Base-by-base conservation (phyloP, 2,888 invertebrate species). In the Pandemis corylana region DNA sequence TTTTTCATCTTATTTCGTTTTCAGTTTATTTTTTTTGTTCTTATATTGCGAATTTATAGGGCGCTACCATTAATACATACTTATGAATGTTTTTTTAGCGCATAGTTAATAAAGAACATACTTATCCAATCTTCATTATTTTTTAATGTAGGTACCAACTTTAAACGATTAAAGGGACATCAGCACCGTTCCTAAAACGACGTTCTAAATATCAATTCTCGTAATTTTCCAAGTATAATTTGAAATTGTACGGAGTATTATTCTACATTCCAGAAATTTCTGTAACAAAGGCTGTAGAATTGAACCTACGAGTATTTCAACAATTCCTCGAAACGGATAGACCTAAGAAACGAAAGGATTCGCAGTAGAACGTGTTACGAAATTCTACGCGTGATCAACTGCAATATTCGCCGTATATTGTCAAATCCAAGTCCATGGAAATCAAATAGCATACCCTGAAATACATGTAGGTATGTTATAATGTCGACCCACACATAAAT, bases 371-470 rank as follows among this genome's bases (percentile, higher is more conserved):
- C n/a, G 10, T 41, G n/a, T 62, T 62, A 2, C 7, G 62, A 42
- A 41, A 42, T n/a, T 13, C n/a, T 28, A 13, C 36, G 49, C 51
- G 36, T 7, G 20, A 66, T 66, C n/a, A 42, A 59, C 6, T 59
- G 61, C 49, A 15, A 69, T 15, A 49, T 64, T 44, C 44, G 15
- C 44, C 44, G 44, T 5, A 44, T 20, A 20, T 44, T 44, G 64
- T 64, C 10, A 64, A 10, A 44, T 42, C 64, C 64, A 64, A 66
- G 2, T 46, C 56, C 36, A 46, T 46, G 56, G 64, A 65, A 15
- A 65, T 71, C 71, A 71, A 56, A 71, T 64, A n/a, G 44, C 10
- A 42, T n/a, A 44, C 61, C 61, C n/a, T 49, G 12, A 62, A 49
- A 49, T 49, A 13, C 36, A 62, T 67, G 13, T 36, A 13, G n/a